A percentile compares a stretch with the other conserved stretches of the same genome.
Conservation (phyloP, 2,113 vertebrate species). For the Heterotis niloticus region DNA sequence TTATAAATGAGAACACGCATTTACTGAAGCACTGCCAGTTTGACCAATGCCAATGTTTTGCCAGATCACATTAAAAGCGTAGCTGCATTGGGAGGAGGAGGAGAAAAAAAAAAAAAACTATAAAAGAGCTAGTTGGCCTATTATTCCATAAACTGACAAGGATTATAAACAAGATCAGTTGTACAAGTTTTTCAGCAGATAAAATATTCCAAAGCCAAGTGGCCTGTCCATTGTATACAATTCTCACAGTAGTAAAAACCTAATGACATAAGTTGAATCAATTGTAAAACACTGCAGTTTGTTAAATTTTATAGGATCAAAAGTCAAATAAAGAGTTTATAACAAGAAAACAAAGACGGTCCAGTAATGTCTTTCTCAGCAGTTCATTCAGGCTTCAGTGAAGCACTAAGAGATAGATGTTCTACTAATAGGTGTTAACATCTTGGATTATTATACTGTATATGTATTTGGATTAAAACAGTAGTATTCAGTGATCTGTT, state of each 20-base stretch:
- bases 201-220: not conserved
- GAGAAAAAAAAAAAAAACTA: too few species aligned
- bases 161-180: too few species aligned
- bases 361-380: not conserved
- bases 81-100: too few species aligned
- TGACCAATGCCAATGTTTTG: too few species aligned
- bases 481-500: not conserved
- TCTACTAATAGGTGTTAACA: slow-evolving; percentile 10
- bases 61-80: too few species aligned
- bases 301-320: not conserved
- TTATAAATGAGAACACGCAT: too few species aligned
- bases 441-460: slow-evolving; percentile 7
- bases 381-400: slow-evolving; percentile 14
- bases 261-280: not conserved
- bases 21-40: too few species aligned
- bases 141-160: too few species aligned
- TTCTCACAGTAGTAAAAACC: not conserved
- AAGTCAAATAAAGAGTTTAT: not conserved
- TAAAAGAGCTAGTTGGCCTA: too few species aligned
- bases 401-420: not conserved
- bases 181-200: not conserved
- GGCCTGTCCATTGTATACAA: not conserved
- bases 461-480: not conserved
- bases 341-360: not conserved
- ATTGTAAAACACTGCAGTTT: not conserved